A percentile compares a stretch with the other conserved stretches of the same genome.
Evolutionary conservation across 2,113 vertebrate species (phyloP).

Genomic region (Syngnathus floridae): DNA sequence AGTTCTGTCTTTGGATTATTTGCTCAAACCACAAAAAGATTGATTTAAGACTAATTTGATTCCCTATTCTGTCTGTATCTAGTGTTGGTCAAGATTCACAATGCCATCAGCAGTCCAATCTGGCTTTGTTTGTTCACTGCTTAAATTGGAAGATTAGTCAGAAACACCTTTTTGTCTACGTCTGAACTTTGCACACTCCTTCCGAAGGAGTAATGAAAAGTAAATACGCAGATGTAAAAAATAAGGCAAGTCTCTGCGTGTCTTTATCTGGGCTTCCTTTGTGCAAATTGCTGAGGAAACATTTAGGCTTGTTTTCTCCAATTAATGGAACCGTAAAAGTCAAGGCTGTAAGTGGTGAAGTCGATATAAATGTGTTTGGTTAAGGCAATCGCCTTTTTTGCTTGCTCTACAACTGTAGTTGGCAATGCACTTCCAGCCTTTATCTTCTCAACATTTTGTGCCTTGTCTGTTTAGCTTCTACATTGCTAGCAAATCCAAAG

Average conservation of each 20-base stretch:
- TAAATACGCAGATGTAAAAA: conserved; percentile 45
- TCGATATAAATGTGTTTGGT: conserved; percentile 20
- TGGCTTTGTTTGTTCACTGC: conserved; percentile 22
- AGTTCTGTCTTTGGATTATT: conserved; percentile 26
- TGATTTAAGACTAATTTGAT: conserved; percentile 36
- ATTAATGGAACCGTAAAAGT: conserved; percentile 39
- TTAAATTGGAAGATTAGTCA: conserved; percentile 40
- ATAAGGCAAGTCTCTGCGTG: conserved; percentile 15
- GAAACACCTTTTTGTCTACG: conserved; percentile 38
- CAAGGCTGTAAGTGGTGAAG: conserved; percentile 25
- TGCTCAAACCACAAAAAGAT: conserved; percentile 28
- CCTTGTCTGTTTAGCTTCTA: conserved; percentile 27
- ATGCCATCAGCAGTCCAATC: conserved; percentile 2
- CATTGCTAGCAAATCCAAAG: conserved; percentile 27
- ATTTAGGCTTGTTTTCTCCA: conserved; percentile 37
- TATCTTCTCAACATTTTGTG: conserved; percentile 22
- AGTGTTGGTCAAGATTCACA: conserved; percentile 20
- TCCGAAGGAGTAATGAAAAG: conserved; percentile 50
- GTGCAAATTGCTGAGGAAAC: conserved; percentile 19
- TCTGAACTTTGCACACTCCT: conserved; percentile 46
- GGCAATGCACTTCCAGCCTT: conserved; percentile 25
- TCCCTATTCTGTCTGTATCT: conserved; percentile 21
- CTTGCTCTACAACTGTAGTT: conserved; percentile 12
- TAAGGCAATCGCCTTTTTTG: conserved; percentile 17
- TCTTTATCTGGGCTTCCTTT: conserved; percentile 16